Conservation (phyloP, 2,888 invertebrate genomes). For the Rhagophthalmus giganteus region DNA sequence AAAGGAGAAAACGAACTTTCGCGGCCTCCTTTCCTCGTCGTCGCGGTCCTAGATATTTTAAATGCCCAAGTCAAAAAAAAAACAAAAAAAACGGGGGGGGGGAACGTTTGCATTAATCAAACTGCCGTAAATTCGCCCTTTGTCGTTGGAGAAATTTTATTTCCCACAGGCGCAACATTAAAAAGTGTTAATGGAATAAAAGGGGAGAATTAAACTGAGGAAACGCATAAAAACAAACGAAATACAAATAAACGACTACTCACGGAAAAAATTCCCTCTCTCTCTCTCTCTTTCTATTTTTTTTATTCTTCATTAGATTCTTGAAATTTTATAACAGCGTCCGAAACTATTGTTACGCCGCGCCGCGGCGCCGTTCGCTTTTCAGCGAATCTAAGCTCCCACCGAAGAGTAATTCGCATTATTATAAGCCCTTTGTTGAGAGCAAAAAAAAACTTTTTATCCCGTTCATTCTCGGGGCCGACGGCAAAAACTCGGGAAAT, state of each 20-base stretch:
- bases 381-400: no score
- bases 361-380: no score
- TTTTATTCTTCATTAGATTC: no score
- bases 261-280: no score
- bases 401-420: not conserved
- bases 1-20: conserved; percentile 3
- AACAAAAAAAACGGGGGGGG: conserved; percentile 1
- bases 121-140: conserved; percentile 1
- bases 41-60: no score
- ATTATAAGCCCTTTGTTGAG: not conserved
- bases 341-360: no score
- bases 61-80: not conserved
- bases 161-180: not conserved
- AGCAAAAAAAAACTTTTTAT: not conserved
- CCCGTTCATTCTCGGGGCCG: not conserved
- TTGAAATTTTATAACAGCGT: no score
- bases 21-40: no score
- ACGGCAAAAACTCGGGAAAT: not conserved
- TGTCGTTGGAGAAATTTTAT: not conserved
- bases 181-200: not conserved
- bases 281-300: no score
- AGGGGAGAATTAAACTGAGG: no score
- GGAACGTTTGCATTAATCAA: conserved; percentile 10
- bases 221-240: no score
- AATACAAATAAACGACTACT: no score